Evolutionary conservation across 2,113 vertebrate genomes (phyloP).

Genomic region (Salvator merianae): DNA sequence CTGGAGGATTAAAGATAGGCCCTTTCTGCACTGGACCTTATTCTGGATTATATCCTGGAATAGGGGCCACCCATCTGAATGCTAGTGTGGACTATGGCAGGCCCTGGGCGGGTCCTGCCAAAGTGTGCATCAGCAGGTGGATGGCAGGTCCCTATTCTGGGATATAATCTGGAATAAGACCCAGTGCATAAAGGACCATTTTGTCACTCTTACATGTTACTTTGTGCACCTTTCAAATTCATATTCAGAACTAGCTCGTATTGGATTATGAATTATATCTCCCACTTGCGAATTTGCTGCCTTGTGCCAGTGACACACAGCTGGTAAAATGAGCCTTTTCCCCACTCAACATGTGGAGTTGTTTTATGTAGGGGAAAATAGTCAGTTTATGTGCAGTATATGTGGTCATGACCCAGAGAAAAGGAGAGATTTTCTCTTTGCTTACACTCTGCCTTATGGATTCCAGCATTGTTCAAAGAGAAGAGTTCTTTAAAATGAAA

Average conservation of each 20-base stretch:
- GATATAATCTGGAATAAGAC: too few species aligned
- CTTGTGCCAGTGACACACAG: conserved; percentile 3
- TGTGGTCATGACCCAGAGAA: conserved; percentile 23
- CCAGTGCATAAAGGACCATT: too few species aligned
- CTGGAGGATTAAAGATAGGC: too few species aligned
- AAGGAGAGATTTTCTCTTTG: conserved; percentile 22
- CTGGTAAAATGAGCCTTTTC: conserved; percentile 4
- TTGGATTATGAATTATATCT: conserved; percentile 2
- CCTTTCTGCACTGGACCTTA: too few species aligned
- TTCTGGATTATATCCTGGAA: too few species aligned
- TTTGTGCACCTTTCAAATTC: not conserved
- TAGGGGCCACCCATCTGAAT: too few species aligned
- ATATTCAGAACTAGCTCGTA: conserved; percentile 9
- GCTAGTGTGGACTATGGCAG: too few species aligned
- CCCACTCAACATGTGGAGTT: conserved; percentile 21
- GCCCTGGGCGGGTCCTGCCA: too few species aligned
- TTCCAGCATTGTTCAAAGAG: conserved; percentile 31
- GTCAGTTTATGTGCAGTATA: conserved; percentile 9
- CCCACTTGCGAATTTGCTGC: not conserved
- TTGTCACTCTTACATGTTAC: not conserved
- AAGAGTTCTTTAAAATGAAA: not conserved
- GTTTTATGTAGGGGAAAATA: conserved; percentile 26
- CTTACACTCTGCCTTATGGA: conserved; percentile 37
- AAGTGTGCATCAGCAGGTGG: too few species aligned
- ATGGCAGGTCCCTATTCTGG: too few species aligned